These are phyloP conservation scores for Callipepla squamata DNA, from an alignment of 2,113 vertebrate species.

Conservation along the genomic window DNA sequence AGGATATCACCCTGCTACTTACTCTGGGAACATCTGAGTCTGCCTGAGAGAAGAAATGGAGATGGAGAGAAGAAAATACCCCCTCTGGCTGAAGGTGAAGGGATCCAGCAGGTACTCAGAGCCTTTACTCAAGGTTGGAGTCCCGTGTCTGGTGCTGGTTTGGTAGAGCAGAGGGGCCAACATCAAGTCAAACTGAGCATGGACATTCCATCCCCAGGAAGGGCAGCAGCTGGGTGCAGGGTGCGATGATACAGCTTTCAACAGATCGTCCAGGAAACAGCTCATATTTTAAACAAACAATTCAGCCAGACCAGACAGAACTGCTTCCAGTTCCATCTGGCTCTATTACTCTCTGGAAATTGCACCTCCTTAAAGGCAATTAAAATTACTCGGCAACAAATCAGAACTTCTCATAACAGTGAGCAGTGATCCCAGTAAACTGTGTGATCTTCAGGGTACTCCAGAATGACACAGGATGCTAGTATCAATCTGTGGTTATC, in stretches of 20 bases:
- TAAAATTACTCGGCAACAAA: neutral
- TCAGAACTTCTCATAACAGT: neutral
- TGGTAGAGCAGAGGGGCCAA: neutral
- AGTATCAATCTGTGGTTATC: neutral
- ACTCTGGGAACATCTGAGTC: neutral
- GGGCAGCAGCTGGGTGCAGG: neutral
- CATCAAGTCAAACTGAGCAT: neutral
- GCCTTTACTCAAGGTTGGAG: neutral
- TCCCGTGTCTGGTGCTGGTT: neutral
- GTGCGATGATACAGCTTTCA: neutral
- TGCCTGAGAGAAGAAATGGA: neutral
- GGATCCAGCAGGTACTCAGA: neutral
- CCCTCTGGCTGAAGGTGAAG: neutral
- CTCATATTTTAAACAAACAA: conserved; percentile 20
- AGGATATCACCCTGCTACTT: neutral
- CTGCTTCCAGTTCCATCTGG: neutral
- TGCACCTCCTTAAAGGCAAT: neutral
- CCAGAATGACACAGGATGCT: neutral
- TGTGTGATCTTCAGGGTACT: neutral
- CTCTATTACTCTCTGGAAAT: neutral
- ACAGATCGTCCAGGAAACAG: neutral
- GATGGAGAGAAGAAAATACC: neutral
- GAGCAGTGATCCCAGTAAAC: neutral
- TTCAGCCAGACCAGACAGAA: neutral
- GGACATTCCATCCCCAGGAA: neutral